Evolutionary conservation across 2,113 vertebrate species (phyloP).

Genomic region (Fregata magnificens): DNA sequence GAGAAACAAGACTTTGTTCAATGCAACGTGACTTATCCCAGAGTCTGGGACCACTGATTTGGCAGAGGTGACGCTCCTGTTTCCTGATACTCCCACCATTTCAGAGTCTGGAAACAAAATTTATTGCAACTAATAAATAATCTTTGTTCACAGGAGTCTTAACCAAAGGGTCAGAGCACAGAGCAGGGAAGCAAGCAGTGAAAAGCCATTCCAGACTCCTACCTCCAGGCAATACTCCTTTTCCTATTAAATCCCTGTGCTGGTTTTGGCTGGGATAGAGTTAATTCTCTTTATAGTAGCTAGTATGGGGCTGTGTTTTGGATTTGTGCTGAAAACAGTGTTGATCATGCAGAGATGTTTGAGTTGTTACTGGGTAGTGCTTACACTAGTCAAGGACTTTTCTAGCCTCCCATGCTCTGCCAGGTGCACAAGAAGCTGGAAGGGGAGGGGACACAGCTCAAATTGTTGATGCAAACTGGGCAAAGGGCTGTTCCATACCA

Average conservation of each 20-base stretch:
- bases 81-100: not conserved
- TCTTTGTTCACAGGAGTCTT: not conserved
- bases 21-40: rapidly evolving
- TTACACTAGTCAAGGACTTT: no score
- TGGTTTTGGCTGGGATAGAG: no score
- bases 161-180: not conserved
- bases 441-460: no score
- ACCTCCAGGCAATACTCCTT: not conserved
- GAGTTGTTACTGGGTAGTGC: no score
- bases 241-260: not conserved
- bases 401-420: no score
- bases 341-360: no score
- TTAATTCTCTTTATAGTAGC: no score
- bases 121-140: not conserved
- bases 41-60: not conserved
- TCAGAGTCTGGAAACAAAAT: not conserved
- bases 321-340: no score
- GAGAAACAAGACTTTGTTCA: not conserved
- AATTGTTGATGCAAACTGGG: no score
- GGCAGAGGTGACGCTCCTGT: not conserved
- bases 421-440: no score
- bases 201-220: not conserved
- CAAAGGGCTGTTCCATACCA: no score
- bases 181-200: not conserved
- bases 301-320: no score